phyloP scores from a whole-genome alignment of 2,113 vertebrate genomes.

The Hippocampus zosterae region DNA sequence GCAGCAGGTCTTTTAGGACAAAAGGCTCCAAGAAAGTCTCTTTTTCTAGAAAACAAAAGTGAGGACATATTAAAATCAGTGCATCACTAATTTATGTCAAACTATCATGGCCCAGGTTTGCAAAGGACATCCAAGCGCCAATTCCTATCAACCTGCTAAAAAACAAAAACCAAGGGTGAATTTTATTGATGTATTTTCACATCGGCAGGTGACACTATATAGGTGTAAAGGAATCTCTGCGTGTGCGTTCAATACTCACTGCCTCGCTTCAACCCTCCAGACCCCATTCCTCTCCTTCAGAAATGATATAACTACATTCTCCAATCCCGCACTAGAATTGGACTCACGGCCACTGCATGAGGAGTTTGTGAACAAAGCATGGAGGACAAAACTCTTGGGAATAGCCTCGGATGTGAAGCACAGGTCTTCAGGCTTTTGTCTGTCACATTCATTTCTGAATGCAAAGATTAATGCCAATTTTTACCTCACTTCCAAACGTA shows the following conservation, averaged over 20 bases:
- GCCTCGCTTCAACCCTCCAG: neutral
- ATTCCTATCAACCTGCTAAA: neutral
- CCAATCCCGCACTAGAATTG: neutral
- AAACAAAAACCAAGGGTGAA: neutral
- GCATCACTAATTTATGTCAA: conserved; percentile 6
- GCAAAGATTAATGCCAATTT: too few relatives aligned
- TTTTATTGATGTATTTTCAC: neutral
- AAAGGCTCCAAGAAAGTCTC: conserved; percentile 97
- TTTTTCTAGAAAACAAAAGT: conserved; percentile 77
- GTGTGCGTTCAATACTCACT: neutral
- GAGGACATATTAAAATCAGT: conserved; percentile 30
- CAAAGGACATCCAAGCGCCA: conserved; percentile 17
- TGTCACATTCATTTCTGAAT: too few relatives aligned
- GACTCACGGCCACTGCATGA: neutral
- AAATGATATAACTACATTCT: neutral
- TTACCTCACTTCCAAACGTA: too few relatives aligned
- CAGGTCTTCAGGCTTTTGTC: neutral
- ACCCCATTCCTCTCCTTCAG: neutral
- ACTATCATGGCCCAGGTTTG: neutral
- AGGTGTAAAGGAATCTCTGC: neutral
- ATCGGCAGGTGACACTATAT: neutral
- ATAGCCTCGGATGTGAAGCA: neutral
- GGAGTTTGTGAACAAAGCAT: neutral
- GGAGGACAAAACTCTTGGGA: neutral
- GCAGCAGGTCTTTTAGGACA: conserved; percentile 86